Evolutionary conservation across 2,888 invertebrate genomes (phyloP).

Genomic region (Drosophila differens): DNA sequence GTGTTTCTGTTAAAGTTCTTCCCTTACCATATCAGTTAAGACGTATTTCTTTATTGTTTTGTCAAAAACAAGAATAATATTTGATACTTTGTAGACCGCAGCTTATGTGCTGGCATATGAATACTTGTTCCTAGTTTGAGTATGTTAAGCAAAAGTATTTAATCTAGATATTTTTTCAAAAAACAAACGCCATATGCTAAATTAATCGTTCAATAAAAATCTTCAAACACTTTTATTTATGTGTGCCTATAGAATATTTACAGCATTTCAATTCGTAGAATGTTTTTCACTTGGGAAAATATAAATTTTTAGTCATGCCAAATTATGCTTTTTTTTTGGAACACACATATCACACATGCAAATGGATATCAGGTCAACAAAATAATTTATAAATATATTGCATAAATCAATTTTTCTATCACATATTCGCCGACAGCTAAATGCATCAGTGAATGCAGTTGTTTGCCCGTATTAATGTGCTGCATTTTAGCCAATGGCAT

Average conservation of each 20-base stretch:
- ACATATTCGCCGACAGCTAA: slow-evolving; percentile 2
- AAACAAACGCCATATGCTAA: neutral
- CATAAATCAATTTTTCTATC: slow-evolving; percentile 37
- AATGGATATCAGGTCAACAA: slow-evolving; percentile 10
- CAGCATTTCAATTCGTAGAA: neutral
- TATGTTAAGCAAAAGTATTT: neutral
- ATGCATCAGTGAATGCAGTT: slow-evolving; percentile 13
- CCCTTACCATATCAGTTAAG: slow-evolving; percentile 54
- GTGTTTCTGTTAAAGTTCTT: neutral
- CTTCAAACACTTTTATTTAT: neutral
- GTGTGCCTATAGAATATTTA: neutral
- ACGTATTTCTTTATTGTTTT: slow-evolving; percentile 59
- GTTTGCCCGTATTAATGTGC: slow-evolving; percentile 14
- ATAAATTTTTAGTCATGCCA: neutral
- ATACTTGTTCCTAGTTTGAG: neutral
- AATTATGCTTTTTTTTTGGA: neutral
- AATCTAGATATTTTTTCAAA: neutral
- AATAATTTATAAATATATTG: slow-evolving; percentile 13
- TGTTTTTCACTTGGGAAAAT: neutral
- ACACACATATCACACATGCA: neutral
- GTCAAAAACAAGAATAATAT: slow-evolving; percentile 59
- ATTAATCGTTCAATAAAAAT: neutral
- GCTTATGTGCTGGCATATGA: neutral
- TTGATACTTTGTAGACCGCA: slow-evolving; percentile 35
- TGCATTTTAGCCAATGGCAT: slow-evolving; percentile 32